Evolutionary conservation across 1,140 invertebrate species (phyloP).

Genomic region (Zaprionus ornatus): DNA sequence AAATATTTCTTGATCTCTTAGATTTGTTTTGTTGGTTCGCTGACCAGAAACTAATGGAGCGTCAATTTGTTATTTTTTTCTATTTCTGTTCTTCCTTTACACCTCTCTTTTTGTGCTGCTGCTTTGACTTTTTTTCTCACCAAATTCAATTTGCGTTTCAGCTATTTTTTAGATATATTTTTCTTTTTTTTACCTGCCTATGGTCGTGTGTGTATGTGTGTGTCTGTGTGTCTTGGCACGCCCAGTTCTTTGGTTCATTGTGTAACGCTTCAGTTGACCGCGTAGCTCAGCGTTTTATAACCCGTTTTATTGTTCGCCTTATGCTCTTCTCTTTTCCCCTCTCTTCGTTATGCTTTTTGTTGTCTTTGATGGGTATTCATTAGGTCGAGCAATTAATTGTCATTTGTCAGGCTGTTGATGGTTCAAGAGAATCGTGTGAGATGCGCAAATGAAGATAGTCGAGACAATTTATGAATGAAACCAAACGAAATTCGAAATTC

Average conservation of each 20-base stretch:
- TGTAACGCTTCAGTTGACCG: slow-evolving; percentile 42
- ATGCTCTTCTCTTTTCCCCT: slow-evolving; percentile 15
- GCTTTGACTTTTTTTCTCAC: slow-evolving; percentile 66
- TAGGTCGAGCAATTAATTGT: slow-evolving; percentile 76
- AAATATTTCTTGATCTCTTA: no score
- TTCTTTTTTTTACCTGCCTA: slow-evolving; percentile 27
- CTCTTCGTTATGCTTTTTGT: slow-evolving; percentile 18
- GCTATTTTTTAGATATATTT: slow-evolving; percentile 21
- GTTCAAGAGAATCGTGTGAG: background rate
- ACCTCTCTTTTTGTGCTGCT: slow-evolving; percentile 22
- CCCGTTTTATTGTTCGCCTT: slow-evolving; percentile 51
- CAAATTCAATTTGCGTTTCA: slow-evolving; percentile 73
- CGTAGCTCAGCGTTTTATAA: slow-evolving; percentile 52
- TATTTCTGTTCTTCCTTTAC: slow-evolving; percentile 22
- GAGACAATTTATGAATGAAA: slow-evolving; percentile 21
- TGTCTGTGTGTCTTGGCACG: slow-evolving; percentile 56
- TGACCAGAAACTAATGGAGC: slow-evolving; percentile 66
- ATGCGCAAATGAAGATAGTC: background rate
- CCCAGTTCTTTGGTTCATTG: slow-evolving; percentile 47
- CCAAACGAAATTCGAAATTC: slow-evolving; percentile 7
- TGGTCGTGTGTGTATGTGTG: slow-evolving; percentile 21
- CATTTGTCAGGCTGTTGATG: slow-evolving; percentile 68
- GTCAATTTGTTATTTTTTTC: slow-evolving; percentile 45
- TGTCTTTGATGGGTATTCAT: slow-evolving; percentile 40
- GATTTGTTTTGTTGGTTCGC: background rate